Conservation (phyloP, 2,888 invertebrate species). For the Tiphia femorata region DNA sequence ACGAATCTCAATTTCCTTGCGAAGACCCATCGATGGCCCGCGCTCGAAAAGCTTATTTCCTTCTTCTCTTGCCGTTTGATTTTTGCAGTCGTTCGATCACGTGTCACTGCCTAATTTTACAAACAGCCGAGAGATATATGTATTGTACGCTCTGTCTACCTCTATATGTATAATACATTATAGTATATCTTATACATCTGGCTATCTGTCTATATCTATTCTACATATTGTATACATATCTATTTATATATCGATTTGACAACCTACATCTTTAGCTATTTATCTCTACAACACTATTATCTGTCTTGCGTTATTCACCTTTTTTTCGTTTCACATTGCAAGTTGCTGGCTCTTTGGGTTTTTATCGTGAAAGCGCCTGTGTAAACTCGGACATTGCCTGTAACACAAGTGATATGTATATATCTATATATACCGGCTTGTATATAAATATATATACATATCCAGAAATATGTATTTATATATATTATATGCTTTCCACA, state of each 20-base stretch:
- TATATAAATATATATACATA: constrained; percentile 4
- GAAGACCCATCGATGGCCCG: too few relatives aligned
- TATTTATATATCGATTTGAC: background rate
- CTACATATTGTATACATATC: too few relatives aligned
- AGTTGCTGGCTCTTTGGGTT: constrained; percentile 48
- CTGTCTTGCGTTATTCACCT: constrained; percentile 4
- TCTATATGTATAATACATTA: too few relatives aligned
- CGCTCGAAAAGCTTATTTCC: too few relatives aligned
- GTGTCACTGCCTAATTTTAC: too few relatives aligned
- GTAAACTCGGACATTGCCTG: constrained; percentile 52
- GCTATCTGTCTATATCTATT: too few relatives aligned
- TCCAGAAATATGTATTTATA: background rate
- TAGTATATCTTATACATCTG: too few relatives aligned
- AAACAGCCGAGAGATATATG: too few relatives aligned
- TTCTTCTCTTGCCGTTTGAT: too few relatives aligned
- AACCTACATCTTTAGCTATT: background rate
- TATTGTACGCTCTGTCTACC: too few relatives aligned
- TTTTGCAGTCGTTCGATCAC: too few relatives aligned
- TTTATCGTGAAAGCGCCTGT: constrained; percentile 42
- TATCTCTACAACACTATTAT: background rate
- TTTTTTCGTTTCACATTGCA: constrained; percentile 44
- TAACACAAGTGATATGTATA: constrained; percentile 40
- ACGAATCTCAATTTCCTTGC: too few relatives aligned
- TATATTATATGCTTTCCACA: constrained; percentile 42
- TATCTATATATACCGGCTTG: constrained; percentile 5